Base-by-base conservation (phyloP, 2,113 vertebrate species). In the Ptilorrhoa leucosticta region DNA sequence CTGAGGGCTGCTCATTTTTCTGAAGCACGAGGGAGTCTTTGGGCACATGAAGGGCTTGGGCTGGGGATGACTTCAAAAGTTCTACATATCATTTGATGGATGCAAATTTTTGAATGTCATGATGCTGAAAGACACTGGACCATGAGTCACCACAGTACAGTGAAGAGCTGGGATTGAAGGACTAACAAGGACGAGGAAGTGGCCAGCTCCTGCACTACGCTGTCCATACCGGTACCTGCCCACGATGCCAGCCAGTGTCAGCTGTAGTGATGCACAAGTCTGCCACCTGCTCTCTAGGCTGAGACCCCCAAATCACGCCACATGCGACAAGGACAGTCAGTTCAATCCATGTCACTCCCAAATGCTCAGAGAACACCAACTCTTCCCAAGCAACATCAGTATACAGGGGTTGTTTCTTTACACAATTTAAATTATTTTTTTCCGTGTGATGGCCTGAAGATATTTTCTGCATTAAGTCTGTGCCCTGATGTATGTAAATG, bases 141-240 rank as follows among this genome's bases (percentile, higher is more conserved):
- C 1, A 3, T 3, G 51, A 37, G 35, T 37, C 15, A 37, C 19
- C 47, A 24, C 47, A 40, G 40, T 1, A 13, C 21, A 26, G 60
- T 0, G 31, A 42, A 10, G 47, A 50, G 9, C 18, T 15, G 79
- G 83, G 50, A 20, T 16, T 9, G 66, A 13, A 23, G 63, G 31
- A n/a, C 20, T 10, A 2, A 6, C 30, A 26, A 5, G 22, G 44
- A 9, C 0, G 11, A 35, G 35, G 58, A 45, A 24, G 18, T 0
- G 37, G 45, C 13, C 47, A 69, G 27, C 35, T 40, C 8, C n/a
- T 15, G 6, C 1, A 6, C 39, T 3, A 4, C 0, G 1, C 42
- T 58, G 4, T 7, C 33, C 24, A 1, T 5, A 15, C 7, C 12
- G 0, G 21, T 1, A 10, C 40, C 64, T 39, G n/a, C 30, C 54